These are phyloP conservation scores for Syngnathus acus DNA, from an alignment of 2,797 vertebrate species.

Conservation along the genomic window DNA sequence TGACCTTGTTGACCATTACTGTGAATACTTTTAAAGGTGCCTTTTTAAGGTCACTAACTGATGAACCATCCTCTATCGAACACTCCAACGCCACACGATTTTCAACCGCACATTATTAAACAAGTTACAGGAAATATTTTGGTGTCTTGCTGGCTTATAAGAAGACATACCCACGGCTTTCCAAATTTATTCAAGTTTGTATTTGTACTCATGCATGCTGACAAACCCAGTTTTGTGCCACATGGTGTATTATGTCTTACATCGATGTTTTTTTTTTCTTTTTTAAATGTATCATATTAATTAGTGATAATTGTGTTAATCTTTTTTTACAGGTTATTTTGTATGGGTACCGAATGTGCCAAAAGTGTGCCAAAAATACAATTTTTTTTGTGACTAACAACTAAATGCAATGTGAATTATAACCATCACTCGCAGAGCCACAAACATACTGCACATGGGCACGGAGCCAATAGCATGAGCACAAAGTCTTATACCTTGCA, in stretches of 20 bases:
- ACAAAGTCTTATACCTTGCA: conserved; percentile 15
- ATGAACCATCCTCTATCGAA: neutral
- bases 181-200: neutral
- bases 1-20: neutral
- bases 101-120: neutral
- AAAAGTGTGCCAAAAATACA: conserved; percentile 11
- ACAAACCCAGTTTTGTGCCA: neutral
- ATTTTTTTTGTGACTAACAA: conserved; percentile 10
- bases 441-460: conserved; percentile 13
- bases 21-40: neutral
- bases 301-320: neutral
- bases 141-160: neutral
- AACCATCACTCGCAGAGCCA: conserved; percentile 21
- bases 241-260: neutral
- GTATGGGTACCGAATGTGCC: conserved; percentile 35
- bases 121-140: neutral
- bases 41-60: conserved; percentile 6
- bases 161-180: neutral
- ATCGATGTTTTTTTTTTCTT: neutral
- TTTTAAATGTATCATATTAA: neutral
- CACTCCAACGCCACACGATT: neutral
- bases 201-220: neutral
- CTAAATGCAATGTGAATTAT: conserved; percentile 21
- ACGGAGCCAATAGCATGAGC: conserved; percentile 15
- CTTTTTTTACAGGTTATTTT: conserved; percentile 34